Evolutionary conservation across 2,797 vertebrate species (phyloP).

Genomic region (Anguilla marmorata): DNA sequence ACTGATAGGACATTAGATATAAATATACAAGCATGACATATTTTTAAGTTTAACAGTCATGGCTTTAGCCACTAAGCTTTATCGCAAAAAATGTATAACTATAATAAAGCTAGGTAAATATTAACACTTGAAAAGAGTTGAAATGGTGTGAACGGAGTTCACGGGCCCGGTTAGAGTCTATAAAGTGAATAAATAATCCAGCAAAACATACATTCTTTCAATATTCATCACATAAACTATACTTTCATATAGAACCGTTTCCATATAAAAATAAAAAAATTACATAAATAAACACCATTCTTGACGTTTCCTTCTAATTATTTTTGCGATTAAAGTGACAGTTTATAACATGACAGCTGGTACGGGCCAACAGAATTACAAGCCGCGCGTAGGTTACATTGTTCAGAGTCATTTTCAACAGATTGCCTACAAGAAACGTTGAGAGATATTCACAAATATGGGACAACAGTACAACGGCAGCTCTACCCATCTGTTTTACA

Average conservation of each 20-base stretch:
- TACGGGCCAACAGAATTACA: slow-evolving; percentile 1
- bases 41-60: too few relatives aligned
- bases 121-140: neutral
- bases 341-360: slow-evolving; percentile 19
- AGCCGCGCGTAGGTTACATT: slow-evolving; percentile 2
- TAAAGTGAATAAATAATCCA: neutral
- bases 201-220: neutral
- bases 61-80: too few relatives aligned
- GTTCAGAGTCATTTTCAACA: neutral
- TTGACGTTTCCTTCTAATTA: neutral
- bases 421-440: too few relatives aligned
- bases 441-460: neutral
- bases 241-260: neutral
- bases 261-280: neutral
- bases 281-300: neutral
- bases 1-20: too few relatives aligned
- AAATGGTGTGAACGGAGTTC: neutral
- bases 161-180: neutral
- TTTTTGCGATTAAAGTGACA: neutral
- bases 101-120: neutral
- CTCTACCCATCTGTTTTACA: neutral
- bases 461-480: neutral
- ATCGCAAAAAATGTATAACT: too few relatives aligned
- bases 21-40: too few relatives aligned
- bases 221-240: neutral